A percentile compares a stretch with the other conserved stretches of the same genome.
phyloP scores from a whole-genome alignment of 1,140 invertebrate species.

The Vanessa atalanta region DNA sequence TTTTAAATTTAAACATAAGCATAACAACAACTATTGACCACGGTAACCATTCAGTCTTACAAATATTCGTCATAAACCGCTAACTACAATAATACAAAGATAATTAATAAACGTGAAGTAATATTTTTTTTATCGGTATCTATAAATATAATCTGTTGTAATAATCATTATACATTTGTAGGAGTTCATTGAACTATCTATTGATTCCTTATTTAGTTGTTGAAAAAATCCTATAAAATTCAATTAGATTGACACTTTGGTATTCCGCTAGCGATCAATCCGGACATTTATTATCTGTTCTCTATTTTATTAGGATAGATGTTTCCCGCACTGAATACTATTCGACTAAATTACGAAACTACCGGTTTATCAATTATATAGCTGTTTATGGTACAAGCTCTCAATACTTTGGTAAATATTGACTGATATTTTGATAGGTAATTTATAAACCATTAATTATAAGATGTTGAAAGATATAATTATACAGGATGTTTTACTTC shows the following conservation, averaged over 20 bases:
- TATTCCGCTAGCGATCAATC: slow-evolving; percentile 17
- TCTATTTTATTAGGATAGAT: slow-evolving; percentile 13
- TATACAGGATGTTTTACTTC: background rate
- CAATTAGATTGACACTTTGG: slow-evolving; percentile 22
- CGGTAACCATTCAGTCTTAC: too few species aligned
- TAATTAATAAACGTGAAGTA: too few species aligned
- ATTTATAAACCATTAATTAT: background rate
- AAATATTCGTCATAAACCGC: too few species aligned
- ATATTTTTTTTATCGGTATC: too few species aligned
- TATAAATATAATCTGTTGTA: background rate
- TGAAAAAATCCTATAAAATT: slow-evolving; percentile 13
- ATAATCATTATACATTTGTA: background rate
- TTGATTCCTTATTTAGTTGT: slow-evolving; percentile 11
- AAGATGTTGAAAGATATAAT: background rate
- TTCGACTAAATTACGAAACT: slow-evolving; percentile 1
- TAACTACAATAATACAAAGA: too few species aligned
- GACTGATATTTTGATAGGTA: background rate
- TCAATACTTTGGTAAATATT: background rate
- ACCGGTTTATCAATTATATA: slow-evolving; percentile 1
- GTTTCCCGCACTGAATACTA: background rate
- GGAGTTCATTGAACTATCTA: slow-evolving; percentile 14
- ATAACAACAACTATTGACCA: too few species aligned
- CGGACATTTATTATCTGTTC: slow-evolving; percentile 20
- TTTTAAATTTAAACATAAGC: too few species aligned
- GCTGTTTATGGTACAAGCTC: background rate